Conservation (phyloP, 2,797 vertebrate species). For the Thamnophis elegans region DNA sequence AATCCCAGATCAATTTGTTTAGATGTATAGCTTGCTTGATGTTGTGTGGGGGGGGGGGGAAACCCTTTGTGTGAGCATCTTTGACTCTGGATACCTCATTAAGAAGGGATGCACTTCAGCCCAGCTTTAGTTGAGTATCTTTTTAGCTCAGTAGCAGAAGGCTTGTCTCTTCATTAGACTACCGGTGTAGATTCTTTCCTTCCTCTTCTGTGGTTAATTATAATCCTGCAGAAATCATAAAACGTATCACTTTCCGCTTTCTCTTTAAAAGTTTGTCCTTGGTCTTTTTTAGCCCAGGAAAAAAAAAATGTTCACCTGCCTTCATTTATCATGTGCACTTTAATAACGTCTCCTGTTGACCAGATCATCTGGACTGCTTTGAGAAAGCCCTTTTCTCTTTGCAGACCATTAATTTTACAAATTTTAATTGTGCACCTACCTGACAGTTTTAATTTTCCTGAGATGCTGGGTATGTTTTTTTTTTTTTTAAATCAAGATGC, state of each 20-base stretch:
- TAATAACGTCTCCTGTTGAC: constrained; percentile 81
- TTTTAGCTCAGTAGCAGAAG: background rate
- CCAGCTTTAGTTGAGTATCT: background rate
- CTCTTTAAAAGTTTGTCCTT: constrained; percentile 33
- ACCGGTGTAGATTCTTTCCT: background rate
- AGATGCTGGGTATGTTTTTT: constrained; percentile 58
- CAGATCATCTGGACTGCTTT: constrained; percentile 81
- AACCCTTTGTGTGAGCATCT: background rate
- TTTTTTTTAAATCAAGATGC: constrained; percentile 58
- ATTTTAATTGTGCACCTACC: constrained; percentile 81
- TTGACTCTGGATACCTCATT: background rate
- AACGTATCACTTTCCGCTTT: background rate
- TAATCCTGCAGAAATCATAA: background rate
- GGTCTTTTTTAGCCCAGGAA: constrained; percentile 69
- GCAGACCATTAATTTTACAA: constrained; percentile 85
- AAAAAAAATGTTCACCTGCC: constrained; percentile 67
- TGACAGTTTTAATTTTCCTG: constrained; percentile 81
- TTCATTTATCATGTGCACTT: constrained; percentile 83
- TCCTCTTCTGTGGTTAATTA: background rate
- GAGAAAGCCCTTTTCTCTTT: constrained; percentile 75
- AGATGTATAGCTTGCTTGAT: background rate
- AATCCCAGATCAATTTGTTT: background rate
- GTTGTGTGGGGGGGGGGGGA: background rate
- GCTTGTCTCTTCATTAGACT: background rate
- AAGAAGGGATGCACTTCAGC: background rate